Evolutionary conservation across 2,888 invertebrate species (phyloP), one percentile per base, ranked within the genome.

Genomic region (Amphimallon solstitiale): DNA sequence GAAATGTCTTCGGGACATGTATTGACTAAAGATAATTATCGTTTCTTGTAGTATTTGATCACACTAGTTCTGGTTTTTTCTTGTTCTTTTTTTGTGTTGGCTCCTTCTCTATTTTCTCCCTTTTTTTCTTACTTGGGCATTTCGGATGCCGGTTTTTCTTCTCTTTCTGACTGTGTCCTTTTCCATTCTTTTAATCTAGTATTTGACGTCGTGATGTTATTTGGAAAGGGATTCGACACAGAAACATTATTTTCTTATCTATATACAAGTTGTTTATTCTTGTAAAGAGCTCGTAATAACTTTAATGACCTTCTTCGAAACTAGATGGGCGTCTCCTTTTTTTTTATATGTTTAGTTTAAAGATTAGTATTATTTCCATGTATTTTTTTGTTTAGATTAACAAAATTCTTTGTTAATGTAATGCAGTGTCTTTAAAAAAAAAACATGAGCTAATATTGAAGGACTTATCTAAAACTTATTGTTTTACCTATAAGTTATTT

Each of bases 11-110:
- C 77, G 73, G 77, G 79, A 79, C 78, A 78, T 77, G 77, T 79
- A 79, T 80, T 78, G 80, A 79, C 79, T 79, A 72, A 74, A 77
- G 79, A 79, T 80, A 79, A 79, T 80, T 80, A 79, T 79, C 79
- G 69, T 75, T 75, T 72, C 71, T 71, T 74, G 73, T 73, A 70
- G 71, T 68, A 59, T 38, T 60, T 66, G 64, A 68, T 67, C 67
- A 62, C 68, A 56, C 49, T 49, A 52, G 40, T 46, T 35, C 34
- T 43, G 60, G 29, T 52, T 67, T 61, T 65, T 63, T 63, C 66
- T 66, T 63, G n/a, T n/a, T 64, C 56, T 19, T 38, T 54, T 38
- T 38, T 54, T 52, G 14, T 19, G 49, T 19, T 54, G 14, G 35
- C 17, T 43, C 15, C 43, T 2, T 14, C 43, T 43, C 12, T 14